Evolutionary conservation across 2,797 vertebrate genomes (phyloP).

Genomic region (Gymnopithys bicolor): DNA sequence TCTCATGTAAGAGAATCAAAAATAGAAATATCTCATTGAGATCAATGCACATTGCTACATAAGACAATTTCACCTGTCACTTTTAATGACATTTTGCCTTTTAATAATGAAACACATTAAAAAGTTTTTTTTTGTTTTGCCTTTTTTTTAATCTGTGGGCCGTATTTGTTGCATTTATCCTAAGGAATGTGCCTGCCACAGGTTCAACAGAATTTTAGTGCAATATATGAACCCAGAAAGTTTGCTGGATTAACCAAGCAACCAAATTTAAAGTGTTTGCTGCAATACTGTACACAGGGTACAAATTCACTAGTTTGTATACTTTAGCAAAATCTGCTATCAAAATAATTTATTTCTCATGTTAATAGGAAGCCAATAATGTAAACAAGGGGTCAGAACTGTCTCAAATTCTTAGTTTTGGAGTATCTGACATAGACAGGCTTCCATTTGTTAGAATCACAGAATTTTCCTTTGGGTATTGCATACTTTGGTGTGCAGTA

Average conservation of each 20-base stretch:
- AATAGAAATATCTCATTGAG: constrained; percentile 99
- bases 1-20: constrained; percentile 99
- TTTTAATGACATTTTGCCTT: constrained; percentile 88
- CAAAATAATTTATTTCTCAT: constrained; percentile 64
- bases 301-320: constrained; percentile 74
- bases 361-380: constrained; percentile 78
- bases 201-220: constrained; percentile 95
- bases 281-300: constrained; percentile 78
- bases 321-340: constrained; percentile 71
- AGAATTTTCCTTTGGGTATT: constrained; percentile 79
- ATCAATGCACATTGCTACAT: constrained; percentile 99
- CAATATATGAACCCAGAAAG: constrained; percentile 94
- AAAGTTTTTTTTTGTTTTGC: constrained; percentile 74
- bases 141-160: constrained; percentile 80
- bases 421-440: constrained; percentile 74
- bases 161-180: constrained; percentile 93
- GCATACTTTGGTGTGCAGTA: constrained; percentile 84
- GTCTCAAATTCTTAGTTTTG: constrained; percentile 71
- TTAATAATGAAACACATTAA: constrained; percentile 88
- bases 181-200: constrained; percentile 93
- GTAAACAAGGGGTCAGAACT: constrained; percentile 80
- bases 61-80: constrained; percentile 96
- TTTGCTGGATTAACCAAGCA: constrained; percentile 86
- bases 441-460: constrained; percentile 74
- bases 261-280: constrained; percentile 82